Evolutionary conservation across 2,888 invertebrate species (phyloP).

Genomic region (Pinctada fucata): DNA sequence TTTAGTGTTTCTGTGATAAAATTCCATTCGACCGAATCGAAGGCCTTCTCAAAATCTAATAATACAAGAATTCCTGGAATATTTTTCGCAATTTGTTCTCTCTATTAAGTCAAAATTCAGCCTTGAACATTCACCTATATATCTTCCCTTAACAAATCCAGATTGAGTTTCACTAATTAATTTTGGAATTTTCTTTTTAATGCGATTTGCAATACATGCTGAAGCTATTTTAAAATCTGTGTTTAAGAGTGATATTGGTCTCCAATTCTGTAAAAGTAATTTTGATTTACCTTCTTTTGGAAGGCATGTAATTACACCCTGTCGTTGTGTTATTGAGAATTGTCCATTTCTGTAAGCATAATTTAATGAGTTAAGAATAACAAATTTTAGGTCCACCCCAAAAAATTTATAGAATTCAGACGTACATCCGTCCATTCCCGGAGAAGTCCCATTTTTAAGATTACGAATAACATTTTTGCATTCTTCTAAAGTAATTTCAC

Average conservation of each 20-base stretch:
- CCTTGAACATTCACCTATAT: conserved; percentile 11
- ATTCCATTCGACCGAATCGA: conserved; percentile 14
- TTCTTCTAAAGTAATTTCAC: not conserved
- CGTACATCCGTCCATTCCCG: not conserved
- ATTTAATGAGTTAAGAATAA: not conserved
- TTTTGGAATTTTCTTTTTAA: not conserved
- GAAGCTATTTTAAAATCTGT: conserved; percentile 11
- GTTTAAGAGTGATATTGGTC: not conserved
- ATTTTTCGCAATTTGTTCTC: not conserved
- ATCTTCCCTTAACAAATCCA: conserved; percentile 10
- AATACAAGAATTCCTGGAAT: conserved; percentile 13
- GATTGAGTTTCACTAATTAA: conserved; percentile 1
- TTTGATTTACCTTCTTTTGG: conserved; percentile 4
- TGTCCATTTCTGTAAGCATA: not conserved
- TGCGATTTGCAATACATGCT: not conserved
- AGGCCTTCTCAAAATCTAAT: conserved; percentile 20
- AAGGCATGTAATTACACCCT: conserved; percentile 14
- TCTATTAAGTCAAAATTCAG: not conserved
- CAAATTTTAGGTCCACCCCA: not conserved
- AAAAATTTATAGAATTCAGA: not conserved
- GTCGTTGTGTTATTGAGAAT: conserved; percentile 11
- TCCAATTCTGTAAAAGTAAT: not conserved
- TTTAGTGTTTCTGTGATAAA: conserved; percentile 4
- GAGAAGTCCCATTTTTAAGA: conserved; percentile 7
- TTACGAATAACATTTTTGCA: not conserved